These are phyloP conservation scores for Antechinus stuartii DNA, from an alignment of 2,113 vertebrate species.

Conservation along the genomic window DNA sequence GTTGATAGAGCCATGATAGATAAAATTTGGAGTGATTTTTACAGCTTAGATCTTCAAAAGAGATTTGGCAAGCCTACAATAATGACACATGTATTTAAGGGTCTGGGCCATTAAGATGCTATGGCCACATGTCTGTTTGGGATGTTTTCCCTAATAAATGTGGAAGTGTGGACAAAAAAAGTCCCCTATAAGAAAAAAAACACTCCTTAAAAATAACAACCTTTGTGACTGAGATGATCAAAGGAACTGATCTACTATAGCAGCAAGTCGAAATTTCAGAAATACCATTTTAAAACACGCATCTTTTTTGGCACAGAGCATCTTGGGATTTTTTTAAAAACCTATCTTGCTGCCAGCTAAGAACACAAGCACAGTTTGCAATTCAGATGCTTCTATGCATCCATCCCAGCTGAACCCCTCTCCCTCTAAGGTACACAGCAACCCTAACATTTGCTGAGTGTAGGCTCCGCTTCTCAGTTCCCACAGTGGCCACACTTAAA, in stretches of 20 bases:
- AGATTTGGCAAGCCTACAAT: constrained; percentile 77
- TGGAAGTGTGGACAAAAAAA: constrained; percentile 77
- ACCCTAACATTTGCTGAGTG: constrained; percentile 16
- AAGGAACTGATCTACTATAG: constrained; percentile 46
- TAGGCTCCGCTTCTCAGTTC: constrained; percentile 9
- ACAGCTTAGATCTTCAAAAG: constrained; percentile 81
- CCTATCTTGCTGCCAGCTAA: constrained; percentile 55
- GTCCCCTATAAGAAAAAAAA: not conserved
- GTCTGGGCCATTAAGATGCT: constrained; percentile 81
- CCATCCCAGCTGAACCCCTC: constrained; percentile 35
- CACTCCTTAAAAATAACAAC: constrained; percentile 31
- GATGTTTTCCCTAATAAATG: constrained; percentile 81
- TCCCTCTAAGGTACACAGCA: constrained; percentile 46
- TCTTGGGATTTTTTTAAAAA: constrained; percentile 21
- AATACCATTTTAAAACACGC: constrained; percentile 52
- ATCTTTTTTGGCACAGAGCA: constrained; percentile 45
- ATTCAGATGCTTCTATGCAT: constrained; percentile 32
- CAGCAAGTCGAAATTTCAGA: constrained; percentile 29
- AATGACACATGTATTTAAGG: constrained; percentile 83
- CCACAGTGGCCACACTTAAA: constrained; percentile 50
- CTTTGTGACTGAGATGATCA: constrained; percentile 41
- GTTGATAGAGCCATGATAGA: constrained; percentile 70
- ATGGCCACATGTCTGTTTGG: constrained; percentile 81
- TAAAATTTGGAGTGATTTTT: constrained; percentile 79
- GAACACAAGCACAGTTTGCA: constrained; percentile 55